These are phyloP conservation scores for Eriocheir sinensis DNA, from an alignment of 1,140 invertebrate species.

Conservation along the genomic window DNA sequence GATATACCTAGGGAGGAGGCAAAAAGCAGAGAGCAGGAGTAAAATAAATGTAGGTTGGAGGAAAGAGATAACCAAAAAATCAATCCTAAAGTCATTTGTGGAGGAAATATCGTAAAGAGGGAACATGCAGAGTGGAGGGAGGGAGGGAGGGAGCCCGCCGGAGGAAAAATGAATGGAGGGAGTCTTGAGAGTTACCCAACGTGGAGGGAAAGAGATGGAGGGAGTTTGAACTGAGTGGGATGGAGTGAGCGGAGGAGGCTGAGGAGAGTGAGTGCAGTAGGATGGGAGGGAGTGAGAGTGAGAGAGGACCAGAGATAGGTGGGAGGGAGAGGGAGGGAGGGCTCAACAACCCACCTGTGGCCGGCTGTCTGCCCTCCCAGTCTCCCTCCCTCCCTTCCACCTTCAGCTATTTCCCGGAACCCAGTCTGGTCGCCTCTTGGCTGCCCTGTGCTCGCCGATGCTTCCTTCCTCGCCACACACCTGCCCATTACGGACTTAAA, in stretches of 20 bases:
- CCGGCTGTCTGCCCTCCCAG: neutral
- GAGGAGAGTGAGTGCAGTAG: neutral
- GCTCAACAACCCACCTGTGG: slow-evolving; percentile 6
- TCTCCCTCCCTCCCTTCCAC: neutral
- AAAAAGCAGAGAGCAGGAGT: neutral
- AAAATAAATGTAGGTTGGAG: slow-evolving; percentile 2
- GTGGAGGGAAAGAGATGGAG: slow-evolving; percentile 1
- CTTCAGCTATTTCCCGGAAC: slow-evolving; percentile 21
- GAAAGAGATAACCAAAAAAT: slow-evolving; percentile 3
- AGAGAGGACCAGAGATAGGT: slow-evolving; percentile 6
- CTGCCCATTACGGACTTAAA: slow-evolving; percentile 15
- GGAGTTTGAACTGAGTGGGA: neutral
- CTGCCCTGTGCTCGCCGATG: slow-evolving; percentile 5
- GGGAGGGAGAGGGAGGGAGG: neutral
- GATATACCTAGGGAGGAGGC: neutral
- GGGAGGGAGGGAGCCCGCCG: neutral
- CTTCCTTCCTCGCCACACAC: slow-evolving; percentile 18
- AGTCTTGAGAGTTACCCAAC: slow-evolving; percentile 2
- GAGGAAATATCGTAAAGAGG: slow-evolving; percentile 6
- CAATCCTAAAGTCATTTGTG: slow-evolving; percentile 15
- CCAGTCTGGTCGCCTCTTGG: slow-evolving; percentile 18
- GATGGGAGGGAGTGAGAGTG: neutral
- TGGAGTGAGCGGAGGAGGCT: slow-evolving; percentile 20
- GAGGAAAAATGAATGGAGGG: slow-evolving; percentile 11
- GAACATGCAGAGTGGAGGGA: slow-evolving; percentile 12